A percentile compares a stretch with the other conserved stretches of the same genome.
Evolutionary conservation across 1,140 invertebrate genomes (phyloP).

Genomic region (Panagrolaimus sp.): DNA sequence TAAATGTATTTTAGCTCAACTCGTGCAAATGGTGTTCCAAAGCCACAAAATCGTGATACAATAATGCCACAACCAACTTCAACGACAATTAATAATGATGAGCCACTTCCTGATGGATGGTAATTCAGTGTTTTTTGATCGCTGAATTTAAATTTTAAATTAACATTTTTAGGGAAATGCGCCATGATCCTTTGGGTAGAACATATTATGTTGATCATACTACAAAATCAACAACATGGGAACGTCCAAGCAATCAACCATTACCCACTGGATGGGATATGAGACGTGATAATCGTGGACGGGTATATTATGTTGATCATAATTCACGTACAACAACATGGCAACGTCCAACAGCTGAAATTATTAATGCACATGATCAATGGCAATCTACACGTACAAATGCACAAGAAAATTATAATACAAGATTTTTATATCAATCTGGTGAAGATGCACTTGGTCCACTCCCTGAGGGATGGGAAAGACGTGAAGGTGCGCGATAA

Average conservation of each 20-base stretch:
- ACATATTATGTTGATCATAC: constrained; percentile 62
- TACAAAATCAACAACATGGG: constrained; percentile 84
- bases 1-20: background rate
- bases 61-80: background rate
- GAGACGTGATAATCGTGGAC: constrained; percentile 78
- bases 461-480: constrained; percentile 90
- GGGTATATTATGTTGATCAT: constrained; percentile 97
- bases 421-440: constrained; percentile 68
- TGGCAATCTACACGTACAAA: constrained; percentile 67
- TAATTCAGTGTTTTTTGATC: no score
- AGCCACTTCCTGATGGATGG: constrained; percentile 58
- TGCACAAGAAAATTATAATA: constrained; percentile 77
- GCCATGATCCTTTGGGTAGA: constrained; percentile 61
- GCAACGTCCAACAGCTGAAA: constrained; percentile 90
- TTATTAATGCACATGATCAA: constrained; percentile 64
- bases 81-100: constrained; percentile 27
- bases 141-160: no score
- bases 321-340: constrained; percentile 92
- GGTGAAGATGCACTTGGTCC: constrained; percentile 74
- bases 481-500: no score
- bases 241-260: constrained; percentile 44
- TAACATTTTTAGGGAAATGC: constrained; percentile 57
- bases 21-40: background rate
- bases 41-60: constrained; percentile 4
- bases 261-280: constrained; percentile 74